Evolutionary conservation across 2,797 vertebrate genomes (phyloP).

Genomic region (Cyclopterus lumpus): DNA sequence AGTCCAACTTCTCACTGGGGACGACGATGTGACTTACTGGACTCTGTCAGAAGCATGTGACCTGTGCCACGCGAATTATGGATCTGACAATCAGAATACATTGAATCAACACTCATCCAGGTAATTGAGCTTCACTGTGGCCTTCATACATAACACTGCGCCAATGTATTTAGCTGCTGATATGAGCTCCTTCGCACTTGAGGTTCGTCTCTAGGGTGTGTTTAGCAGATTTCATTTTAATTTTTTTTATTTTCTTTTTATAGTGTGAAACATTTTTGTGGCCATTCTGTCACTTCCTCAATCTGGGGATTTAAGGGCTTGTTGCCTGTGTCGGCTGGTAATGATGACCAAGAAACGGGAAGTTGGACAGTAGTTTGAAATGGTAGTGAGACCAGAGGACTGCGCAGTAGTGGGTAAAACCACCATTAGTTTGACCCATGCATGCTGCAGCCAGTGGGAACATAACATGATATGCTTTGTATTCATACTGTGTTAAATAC

Average conservation of each 20-base stretch:
- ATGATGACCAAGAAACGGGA: constrained; percentile 54
- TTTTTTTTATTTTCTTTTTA: constrained; percentile 3
- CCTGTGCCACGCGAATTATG: constrained; percentile 70
- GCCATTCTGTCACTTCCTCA: constrained; percentile 51
- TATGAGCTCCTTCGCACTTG: neutral
- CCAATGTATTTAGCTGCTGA: neutral
- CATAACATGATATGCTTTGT: neutral
- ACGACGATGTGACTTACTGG: constrained; percentile 72
- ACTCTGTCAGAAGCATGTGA: constrained; percentile 60
- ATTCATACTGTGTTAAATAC: neutral
- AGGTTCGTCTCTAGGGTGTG: neutral
- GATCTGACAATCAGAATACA: constrained; percentile 71
- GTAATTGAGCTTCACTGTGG: constrained; percentile 54
- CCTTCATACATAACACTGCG: neutral
- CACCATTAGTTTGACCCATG: neutral
- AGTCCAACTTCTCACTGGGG: constrained; percentile 25
- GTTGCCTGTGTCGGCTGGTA: constrained; percentile 8
- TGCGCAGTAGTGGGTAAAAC: neutral
- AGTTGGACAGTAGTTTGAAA: constrained; percentile 46
- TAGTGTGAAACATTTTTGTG: no score
- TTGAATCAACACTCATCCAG: constrained; percentile 76
- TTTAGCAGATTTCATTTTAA: constrained; percentile 7
- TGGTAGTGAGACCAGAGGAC: neutral
- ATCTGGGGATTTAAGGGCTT: constrained; percentile 12
- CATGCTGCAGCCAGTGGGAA: neutral